These are phyloP conservation scores for Protaetia brevitarsis DNA, from an alignment of 1,140 invertebrate genomes.

Conservation along the genomic window DNA sequence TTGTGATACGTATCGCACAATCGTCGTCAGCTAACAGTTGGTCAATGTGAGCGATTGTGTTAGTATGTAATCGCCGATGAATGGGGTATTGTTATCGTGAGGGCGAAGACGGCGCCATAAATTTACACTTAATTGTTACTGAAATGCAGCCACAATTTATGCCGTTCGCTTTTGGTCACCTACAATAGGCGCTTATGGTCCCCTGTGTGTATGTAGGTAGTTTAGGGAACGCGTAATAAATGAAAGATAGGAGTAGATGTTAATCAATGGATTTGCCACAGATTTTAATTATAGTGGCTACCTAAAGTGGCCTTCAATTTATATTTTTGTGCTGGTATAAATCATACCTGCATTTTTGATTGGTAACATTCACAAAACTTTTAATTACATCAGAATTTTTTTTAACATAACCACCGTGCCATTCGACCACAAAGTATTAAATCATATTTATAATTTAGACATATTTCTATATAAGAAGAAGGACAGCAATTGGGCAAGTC, in stretches of 20 bases:
- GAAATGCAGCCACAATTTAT: conserved; percentile 27
- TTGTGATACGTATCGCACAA: conserved; percentile 24
- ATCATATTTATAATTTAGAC: too few species aligned
- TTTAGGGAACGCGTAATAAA: background rate
- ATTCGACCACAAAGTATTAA: too few species aligned
- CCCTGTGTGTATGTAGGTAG: background rate
- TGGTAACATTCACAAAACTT: too few species aligned
- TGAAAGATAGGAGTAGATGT: background rate
- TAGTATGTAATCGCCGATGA: conserved; percentile 25
- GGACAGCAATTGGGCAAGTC: too few species aligned
- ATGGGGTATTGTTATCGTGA: conserved; percentile 25
- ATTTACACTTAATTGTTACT: conserved; percentile 33
- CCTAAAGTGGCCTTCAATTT: background rate
- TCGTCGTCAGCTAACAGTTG: conserved; percentile 23
- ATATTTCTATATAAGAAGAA: too few species aligned
- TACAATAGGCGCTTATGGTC: too few species aligned
- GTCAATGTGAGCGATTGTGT: conserved; percentile 23
- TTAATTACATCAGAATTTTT: too few species aligned
- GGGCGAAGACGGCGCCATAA: conserved; percentile 30
- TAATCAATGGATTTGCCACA: background rate
- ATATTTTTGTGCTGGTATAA: background rate
- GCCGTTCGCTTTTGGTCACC: background rate
- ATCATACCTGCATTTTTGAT: too few species aligned
- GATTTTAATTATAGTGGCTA: background rate
- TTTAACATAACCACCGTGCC: too few species aligned